Evolutionary conservation across 2,888 invertebrate species (phyloP).

Genomic region (Galeruca laticollis): DNA sequence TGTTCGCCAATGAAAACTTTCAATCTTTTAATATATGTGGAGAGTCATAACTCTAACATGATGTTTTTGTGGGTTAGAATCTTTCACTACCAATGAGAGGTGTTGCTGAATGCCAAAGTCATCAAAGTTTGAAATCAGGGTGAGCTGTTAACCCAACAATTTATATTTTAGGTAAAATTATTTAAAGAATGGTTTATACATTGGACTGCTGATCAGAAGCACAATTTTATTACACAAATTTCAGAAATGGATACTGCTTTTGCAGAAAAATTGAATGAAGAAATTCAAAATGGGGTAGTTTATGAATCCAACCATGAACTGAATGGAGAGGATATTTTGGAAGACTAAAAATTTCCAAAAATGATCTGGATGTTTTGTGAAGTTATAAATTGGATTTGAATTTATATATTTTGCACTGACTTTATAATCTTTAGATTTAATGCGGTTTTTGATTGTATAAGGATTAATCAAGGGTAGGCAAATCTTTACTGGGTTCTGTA

Average conservation of each 20-base stretch:
- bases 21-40: too few relatives aligned
- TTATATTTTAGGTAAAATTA: constrained; percentile 75
- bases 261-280: constrained; percentile 76
- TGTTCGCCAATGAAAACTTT: too few relatives aligned
- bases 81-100: too few relatives aligned
- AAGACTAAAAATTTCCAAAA: constrained; percentile 51
- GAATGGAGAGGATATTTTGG: constrained; percentile 54
- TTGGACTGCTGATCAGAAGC: constrained; percentile 82
- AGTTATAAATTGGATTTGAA: background rate
- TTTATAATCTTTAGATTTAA: background rate
- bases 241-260: constrained; percentile 80
- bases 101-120: too few relatives aligned
- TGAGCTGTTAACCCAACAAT: background rate
- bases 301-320: constrained; percentile 42
- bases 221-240: constrained; percentile 76
- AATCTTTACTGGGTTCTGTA: background rate
- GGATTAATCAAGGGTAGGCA: background rate
- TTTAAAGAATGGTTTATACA: constrained; percentile 87
- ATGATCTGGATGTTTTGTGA: background rate
- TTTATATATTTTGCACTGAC: constrained; percentile 10
- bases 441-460: background rate
- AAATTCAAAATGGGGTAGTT: constrained; percentile 65
- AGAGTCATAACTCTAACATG: too few relatives aligned
- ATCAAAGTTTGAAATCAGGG: background rate
- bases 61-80: too few relatives aligned